Conservation (phyloP, 2,888 invertebrate genomes). For the Cenopis cana region DNA sequence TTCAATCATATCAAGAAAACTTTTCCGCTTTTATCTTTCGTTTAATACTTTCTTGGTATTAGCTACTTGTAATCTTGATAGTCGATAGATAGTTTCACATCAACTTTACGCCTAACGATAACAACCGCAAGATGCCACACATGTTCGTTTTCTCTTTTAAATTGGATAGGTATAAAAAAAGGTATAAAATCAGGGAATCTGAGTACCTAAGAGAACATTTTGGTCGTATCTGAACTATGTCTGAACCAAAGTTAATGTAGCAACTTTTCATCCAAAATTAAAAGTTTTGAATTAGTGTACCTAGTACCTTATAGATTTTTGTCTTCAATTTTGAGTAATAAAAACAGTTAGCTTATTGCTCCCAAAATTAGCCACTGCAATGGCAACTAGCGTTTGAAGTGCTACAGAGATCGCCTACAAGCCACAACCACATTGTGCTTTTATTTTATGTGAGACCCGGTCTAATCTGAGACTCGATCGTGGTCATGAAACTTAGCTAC, state of each 20-base stretch:
- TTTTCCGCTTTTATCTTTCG: neutral
- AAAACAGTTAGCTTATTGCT: neutral
- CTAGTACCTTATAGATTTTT: too few relatives aligned
- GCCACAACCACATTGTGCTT: constrained; percentile 8
- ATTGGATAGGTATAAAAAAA: neutral
- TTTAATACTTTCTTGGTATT: neutral
- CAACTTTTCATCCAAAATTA: neutral
- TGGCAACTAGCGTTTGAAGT: neutral
- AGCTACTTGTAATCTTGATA: neutral
- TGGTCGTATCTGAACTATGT: neutral
- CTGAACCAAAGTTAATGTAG: neutral
- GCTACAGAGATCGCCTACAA: constrained; percentile 9
- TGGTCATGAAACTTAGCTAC: constrained; percentile 25
- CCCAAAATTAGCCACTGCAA: neutral
- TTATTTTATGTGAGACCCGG: constrained; percentile 12
- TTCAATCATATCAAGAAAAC: neutral
- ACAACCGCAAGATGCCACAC: neutral
- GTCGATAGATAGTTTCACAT: neutral
- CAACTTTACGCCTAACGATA: neutral
- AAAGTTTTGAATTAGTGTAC: neutral
- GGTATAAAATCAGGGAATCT: too few relatives aligned
- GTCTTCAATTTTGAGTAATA: neutral
- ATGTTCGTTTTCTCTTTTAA: neutral
- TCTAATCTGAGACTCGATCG: constrained; percentile 33
- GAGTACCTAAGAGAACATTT: neutral